Evolutionary conservation across 2,797 vertebrate genomes (phyloP), one percentile per base, ranked within the genome.

Genomic region (Zenarchopterus dispar): DNA sequence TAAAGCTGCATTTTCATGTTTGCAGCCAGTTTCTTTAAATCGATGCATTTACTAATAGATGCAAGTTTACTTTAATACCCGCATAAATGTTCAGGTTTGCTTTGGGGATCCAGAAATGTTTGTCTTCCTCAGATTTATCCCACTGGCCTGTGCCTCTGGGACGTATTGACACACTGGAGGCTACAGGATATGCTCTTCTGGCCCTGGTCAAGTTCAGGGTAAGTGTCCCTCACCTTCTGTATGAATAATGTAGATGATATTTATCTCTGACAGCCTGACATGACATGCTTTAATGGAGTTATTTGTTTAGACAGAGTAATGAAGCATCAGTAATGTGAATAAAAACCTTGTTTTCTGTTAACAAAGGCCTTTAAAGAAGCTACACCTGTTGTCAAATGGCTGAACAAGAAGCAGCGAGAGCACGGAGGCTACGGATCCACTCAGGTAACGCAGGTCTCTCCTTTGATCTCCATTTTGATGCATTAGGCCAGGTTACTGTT

Each of bases 101-200:
- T 23, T 15, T 16, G 13, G 4, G 17, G 26, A 36, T 36, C 9
- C 33, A 36, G 24, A n/a, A 47, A 18, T 73, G 22, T 68, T 10
- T 66, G 23, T 55, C 22, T 17, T 65, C 18, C 28, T 4, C 60
- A 93, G 94, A 61, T 0, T 6, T 8, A 6, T 80, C 36, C 19
- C 69, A 86, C 16, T 96, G 95, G 95, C 78, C 84, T 33, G 91
- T 93, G 4, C 36, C 19, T 2, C 72, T 66, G 0, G 62, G 87
- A 31, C 77, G 1, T 0, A 77, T 91, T 19, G 92, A 88, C 84
- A 93, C 89, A 0, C 88, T 95, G 21, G 96, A 97, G 67, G 94
- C 94, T 67, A 95, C 95, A 0, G 94, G 93, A 4, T 97, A 96
- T 0, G 94, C 93, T 0, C 81, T 96, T 43, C 70, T 96, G 73